These are phyloP conservation scores for Eupsilia transversa DNA, from an alignment of 2,888 invertebrate genomes.

Conservation along the genomic window DNA sequence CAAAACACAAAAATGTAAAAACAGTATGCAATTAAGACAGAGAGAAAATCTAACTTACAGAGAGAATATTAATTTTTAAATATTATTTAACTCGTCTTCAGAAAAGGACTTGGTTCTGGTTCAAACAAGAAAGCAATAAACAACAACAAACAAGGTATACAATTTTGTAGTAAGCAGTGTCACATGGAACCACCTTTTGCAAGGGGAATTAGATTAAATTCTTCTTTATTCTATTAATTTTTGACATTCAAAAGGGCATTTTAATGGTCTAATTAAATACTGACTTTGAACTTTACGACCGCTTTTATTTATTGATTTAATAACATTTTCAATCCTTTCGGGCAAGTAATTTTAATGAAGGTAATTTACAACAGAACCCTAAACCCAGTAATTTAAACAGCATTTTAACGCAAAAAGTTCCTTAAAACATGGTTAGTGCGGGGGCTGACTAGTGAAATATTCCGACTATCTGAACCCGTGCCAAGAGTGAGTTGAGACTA, in stretches of 20 bases:
- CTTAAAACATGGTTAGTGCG: slow-evolving; percentile 38
- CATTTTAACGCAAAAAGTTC: slow-evolving; percentile 56
- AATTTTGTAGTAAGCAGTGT: background rate
- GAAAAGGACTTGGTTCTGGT: background rate
- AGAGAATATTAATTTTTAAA: background rate
- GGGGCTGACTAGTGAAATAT: slow-evolving; percentile 54
- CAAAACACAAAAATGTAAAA: background rate
- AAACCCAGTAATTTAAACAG: slow-evolving; percentile 47
- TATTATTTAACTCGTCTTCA: background rate
- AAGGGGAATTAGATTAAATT: background rate
- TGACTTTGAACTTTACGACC: background rate
- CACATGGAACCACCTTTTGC: background rate
- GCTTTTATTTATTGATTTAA: background rate
- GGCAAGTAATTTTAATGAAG: background rate
- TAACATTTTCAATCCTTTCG: background rate
- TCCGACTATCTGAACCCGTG: slow-evolving; percentile 59
- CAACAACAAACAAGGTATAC: no score
- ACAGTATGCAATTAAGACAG: background rate
- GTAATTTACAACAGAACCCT: slow-evolving; percentile 12
- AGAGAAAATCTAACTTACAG: background rate
- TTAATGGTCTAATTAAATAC: background rate
- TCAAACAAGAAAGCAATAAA: no score
- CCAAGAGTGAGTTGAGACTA: slow-evolving; percentile 59
- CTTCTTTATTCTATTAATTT: background rate
- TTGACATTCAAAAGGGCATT: background rate